Evolutionary conservation across 2,888 invertebrate species (phyloP), one percentile per base, ranked within the genome.

Genomic region (Ceraclea dissimilis): DNA sequence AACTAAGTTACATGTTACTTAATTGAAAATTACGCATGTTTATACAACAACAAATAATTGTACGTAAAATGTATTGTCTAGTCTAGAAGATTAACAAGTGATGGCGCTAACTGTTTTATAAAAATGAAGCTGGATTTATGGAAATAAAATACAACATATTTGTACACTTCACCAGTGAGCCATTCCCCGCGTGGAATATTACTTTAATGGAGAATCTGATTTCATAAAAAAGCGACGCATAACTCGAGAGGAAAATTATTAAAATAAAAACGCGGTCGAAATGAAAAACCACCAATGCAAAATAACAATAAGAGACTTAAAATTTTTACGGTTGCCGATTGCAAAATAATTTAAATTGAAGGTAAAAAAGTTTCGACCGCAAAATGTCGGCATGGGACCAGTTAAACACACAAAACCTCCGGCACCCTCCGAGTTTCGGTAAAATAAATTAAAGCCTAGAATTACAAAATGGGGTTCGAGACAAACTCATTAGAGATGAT

Each of bases 311-410:
- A 16, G 4, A 5, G 39, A 39, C 39, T 39, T 39, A 39, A 31
- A 31, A 39, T 39, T 39, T 39, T 39, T 39, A 39, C 39, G 39
- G 39, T 39, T 39, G 39, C 39, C 39, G 39, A 39, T 39, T 39
- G 39, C 39, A 16, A 39, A 39, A 39, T 39, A 4, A 13, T 39
- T 39, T 39, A 39, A 39, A 39, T 39, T 39, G 13, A 13, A 39
- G 39, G 39, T 13, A 16, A 39, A 16, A 39, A 39, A 39, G 39
- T 39, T 39, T 39, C 39, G 13, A 39, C 39, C 39, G 39, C 39
- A 39, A 39, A 39, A 39, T 39, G 39, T 39, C 39, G 39, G 16
- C 39, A 16, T 39, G 39, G 39, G 39, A 39, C 39, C 39, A 16
- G 39, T 39, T 39, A 13, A 16, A 13, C n/a, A 39, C 16, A 13